Conservation (phyloP, 2,888 invertebrate species). For the Syrista parreyssii region DNA sequence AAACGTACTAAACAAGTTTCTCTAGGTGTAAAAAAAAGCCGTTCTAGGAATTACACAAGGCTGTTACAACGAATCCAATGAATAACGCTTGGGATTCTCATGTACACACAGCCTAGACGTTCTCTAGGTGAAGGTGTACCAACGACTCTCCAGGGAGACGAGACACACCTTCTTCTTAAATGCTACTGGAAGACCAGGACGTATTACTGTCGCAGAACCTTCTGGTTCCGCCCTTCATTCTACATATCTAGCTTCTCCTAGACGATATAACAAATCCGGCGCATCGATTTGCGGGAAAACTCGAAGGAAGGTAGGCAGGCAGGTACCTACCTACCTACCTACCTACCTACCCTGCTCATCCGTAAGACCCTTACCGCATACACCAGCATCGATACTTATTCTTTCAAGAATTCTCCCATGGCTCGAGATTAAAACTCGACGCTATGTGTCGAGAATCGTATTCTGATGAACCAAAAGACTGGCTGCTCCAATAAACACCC, state of each 20-base stretch:
- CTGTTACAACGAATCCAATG: not conserved
- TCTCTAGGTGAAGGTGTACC: not conserved
- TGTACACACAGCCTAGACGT: not conserved
- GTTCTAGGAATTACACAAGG: not conserved
- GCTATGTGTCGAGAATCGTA: not conserved
- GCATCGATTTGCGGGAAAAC: not conserved
- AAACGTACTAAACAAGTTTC: not conserved
- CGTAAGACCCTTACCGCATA: not conserved
- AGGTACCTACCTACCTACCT: not conserved
- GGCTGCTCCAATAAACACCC: not conserved
- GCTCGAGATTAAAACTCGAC: not conserved
- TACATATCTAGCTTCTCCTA: not conserved
- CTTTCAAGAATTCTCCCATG: not conserved
- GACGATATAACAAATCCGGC: not conserved
- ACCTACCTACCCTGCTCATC: not conserved
- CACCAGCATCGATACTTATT: not conserved
- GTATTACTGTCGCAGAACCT: not conserved
- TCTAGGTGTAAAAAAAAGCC: not conserved
- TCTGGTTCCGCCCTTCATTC: not conserved
- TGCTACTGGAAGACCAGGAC: not conserved
- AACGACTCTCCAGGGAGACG: not conserved
- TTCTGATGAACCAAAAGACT: not conserved
- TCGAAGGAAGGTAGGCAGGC: not conserved
- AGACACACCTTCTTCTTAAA: not conserved
- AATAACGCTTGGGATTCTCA: not conserved